Evolutionary conservation across 2,888 invertebrate genomes (phyloP).

Genomic region (Flexamia atlantica): DNA sequence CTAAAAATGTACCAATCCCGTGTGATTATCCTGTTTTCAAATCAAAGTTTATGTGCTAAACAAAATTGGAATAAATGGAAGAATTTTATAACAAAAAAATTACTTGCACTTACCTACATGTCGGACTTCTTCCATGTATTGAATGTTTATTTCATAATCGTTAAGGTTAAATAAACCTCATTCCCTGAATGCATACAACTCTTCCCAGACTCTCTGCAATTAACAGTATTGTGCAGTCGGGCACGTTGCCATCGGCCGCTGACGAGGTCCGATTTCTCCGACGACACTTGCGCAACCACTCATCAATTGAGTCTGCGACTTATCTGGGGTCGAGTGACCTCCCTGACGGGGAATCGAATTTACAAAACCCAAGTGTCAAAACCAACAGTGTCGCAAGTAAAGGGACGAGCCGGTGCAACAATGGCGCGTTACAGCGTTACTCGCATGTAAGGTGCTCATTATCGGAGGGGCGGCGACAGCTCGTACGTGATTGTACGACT

Average conservation of each 20-base stretch:
- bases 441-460: constrained; percentile 14
- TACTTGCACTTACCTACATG: too few relatives aligned
- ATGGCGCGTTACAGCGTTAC: neutral
- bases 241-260: neutral
- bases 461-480: neutral
- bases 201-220: too few relatives aligned
- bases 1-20: too few relatives aligned
- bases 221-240: too few relatives aligned
- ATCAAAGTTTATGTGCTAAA: too few relatives aligned
- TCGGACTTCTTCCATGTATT: too few relatives aligned
- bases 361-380: constrained; percentile 24
- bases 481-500: neutral
- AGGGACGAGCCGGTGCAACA: neutral
- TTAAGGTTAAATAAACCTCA: too few relatives aligned
- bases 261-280: neutral
- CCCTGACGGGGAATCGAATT: neutral
- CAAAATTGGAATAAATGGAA: too few relatives aligned
- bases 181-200: too few relatives aligned
- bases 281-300: neutral
- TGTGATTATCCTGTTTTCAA: too few relatives aligned
- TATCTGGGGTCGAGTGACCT: constrained; percentile 23
- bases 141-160: too few relatives aligned
- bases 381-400: constrained; percentile 28
- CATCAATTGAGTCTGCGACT: constrained; percentile 26
- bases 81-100: too few relatives aligned